Conservation (phyloP, 2,797 vertebrate species). For the Lagodon rhomboides region DNA sequence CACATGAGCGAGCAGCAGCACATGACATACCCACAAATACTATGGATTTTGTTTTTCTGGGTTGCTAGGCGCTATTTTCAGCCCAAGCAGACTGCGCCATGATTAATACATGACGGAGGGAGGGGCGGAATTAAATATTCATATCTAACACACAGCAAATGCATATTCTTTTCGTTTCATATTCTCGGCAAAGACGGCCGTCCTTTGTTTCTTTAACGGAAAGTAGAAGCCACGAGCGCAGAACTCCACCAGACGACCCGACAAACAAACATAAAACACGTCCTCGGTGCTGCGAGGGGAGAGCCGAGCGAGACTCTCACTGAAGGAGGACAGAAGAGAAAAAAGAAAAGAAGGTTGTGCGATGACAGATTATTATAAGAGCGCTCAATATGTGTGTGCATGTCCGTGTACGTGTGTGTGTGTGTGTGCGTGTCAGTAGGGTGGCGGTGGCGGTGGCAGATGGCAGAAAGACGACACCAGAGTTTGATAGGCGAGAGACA, state of each 20-base stretch:
- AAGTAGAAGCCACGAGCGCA: background rate
- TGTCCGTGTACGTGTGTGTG: conserved; percentile 14
- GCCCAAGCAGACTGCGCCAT: conserved; percentile 81
- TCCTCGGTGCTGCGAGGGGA: background rate
- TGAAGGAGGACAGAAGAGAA: background rate
- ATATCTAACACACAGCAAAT: conserved; percentile 63
- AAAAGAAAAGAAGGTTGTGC: conserved; percentile 8
- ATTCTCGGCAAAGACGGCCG: background rate
- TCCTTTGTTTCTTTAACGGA: conserved; percentile 37
- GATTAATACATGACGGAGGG: conserved; percentile 85
- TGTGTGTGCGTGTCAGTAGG: conserved; percentile 62
- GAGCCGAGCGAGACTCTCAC: background rate
- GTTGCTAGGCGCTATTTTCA: conserved; percentile 83
- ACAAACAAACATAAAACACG: background rate
- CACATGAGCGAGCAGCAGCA: conserved; percentile 63
- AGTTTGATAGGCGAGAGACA: conserved; percentile 81
- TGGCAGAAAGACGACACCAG: conserved; percentile 86
- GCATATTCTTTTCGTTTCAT: conserved; percentile 44
- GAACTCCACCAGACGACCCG: background rate
- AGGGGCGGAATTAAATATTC: conserved; percentile 82
- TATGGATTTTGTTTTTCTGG: conserved; percentile 78
- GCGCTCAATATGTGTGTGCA: conserved; percentile 15
- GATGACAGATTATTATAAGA: conserved; percentile 22
- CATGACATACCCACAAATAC: conserved; percentile 63
- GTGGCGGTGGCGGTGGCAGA: conserved; percentile 81